phyloP scores from a whole-genome alignment of 2,113 vertebrate species.

The Otus sunia region DNA sequence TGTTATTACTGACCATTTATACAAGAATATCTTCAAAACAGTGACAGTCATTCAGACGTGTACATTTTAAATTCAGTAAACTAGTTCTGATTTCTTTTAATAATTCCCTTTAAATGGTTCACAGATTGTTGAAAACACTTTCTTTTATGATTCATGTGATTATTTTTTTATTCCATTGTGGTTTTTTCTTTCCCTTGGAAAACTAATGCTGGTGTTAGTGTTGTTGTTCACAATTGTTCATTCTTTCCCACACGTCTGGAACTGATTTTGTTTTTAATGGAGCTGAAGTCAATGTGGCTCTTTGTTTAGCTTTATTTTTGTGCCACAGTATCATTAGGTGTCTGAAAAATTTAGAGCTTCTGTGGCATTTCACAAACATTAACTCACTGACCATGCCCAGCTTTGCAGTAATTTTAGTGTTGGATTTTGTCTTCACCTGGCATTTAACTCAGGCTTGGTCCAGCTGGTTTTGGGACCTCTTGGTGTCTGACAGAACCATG shows the following conservation, averaged over 20 bases:
- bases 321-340: slow-evolving; percentile 28
- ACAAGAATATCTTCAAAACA: background rate
- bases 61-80: background rate
- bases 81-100: background rate
- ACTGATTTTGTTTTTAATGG: slow-evolving; percentile 54
- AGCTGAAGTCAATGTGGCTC: slow-evolving; percentile 45
- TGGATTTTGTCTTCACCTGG: background rate
- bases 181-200: background rate
- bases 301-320: slow-evolving; percentile 53
- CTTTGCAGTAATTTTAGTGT: background rate
- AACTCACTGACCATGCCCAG: background rate
- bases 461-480: background rate
- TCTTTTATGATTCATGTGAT: background rate
- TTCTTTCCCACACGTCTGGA: slow-evolving; percentile 48
- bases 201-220: slow-evolving; percentile 2
- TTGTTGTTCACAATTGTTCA: slow-evolving; percentile 1
- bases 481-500: background rate
- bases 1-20: slow-evolving; percentile 9
- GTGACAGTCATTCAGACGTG: background rate
- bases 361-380: slow-evolving; percentile 3
- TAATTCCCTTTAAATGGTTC: background rate
- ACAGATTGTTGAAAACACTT: background rate
- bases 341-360: slow-evolving; percentile 34
- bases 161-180: background rate
- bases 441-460: background rate